phyloP scores from a whole-genome alignment of 2,113 vertebrate genomes.

The Dasyprocta punctata region DNA sequence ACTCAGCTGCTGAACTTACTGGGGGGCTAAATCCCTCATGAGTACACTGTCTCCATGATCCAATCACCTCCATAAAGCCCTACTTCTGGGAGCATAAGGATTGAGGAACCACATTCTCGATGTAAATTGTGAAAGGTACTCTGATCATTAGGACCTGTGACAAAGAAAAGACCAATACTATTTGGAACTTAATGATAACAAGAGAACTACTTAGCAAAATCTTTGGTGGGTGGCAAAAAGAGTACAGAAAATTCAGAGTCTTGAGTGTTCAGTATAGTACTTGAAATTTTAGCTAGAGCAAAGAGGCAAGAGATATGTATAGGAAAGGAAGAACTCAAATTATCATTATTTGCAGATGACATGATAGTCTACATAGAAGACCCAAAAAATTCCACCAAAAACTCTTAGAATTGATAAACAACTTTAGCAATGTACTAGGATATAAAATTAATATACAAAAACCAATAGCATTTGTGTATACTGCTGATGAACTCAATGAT shows the following conservation, averaged over 20 bases:
- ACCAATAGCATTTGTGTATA: not conserved
- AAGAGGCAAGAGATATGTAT: not conserved
- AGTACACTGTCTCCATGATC: not conserved
- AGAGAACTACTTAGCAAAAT: not conserved
- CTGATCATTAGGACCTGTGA: slow-evolving; percentile 29
- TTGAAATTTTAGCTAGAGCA: not conserved
- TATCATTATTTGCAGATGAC: not conserved
- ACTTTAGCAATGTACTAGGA: not conserved
- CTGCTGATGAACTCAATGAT: not conserved
- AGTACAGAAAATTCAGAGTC: slow-evolving; percentile 4
- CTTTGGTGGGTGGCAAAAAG: slow-evolving; percentile 5
- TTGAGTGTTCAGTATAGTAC: not conserved
- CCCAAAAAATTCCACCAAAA: not conserved
- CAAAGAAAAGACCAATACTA: not conserved
- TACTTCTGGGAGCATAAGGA: not conserved
- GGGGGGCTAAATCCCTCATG: not conserved
- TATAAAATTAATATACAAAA: not conserved
- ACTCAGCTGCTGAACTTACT: not conserved
- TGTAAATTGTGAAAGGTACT: not conserved
- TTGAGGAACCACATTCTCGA: not conserved
- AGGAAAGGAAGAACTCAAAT: not conserved
- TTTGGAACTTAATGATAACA: slow-evolving; percentile 44
- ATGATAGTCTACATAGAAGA: not conserved
- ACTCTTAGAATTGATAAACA: not conserved
- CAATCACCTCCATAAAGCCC: not conserved